Percentiles rank a stretch among this genome's conserved stretches.
Conservation (phyloP, 2,797 vertebrate species). For the Parotocinclus haroldoi region DNA sequence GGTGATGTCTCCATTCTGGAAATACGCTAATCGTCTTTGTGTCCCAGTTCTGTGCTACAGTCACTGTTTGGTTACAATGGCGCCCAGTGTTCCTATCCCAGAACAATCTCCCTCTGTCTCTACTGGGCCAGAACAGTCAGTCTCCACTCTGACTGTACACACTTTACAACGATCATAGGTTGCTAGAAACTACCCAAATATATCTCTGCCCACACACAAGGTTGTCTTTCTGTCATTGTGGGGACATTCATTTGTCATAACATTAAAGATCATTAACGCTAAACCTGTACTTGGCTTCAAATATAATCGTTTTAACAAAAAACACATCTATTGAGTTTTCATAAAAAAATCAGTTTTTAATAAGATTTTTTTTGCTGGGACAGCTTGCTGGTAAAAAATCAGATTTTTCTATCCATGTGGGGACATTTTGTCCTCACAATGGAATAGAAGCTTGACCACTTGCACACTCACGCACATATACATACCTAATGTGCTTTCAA, state of each 20-base stretch:
- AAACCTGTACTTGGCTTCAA: no score
- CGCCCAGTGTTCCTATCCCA: slow-evolving; percentile 72
- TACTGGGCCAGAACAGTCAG: slow-evolving; percentile 61
- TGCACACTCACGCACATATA: no score
- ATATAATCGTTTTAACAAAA: no score
- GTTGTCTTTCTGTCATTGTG: no score
- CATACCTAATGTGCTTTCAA: no score
- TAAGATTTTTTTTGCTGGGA: not conserved
- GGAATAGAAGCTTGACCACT: no score
- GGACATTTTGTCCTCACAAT: no score
- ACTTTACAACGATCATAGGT: slow-evolving; percentile 16
- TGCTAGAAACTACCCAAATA: slow-evolving; percentile 1
- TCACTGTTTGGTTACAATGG: slow-evolving; percentile 73
- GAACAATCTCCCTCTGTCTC: slow-evolving; percentile 74
- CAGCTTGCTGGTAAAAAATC: no score
- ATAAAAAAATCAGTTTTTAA: not conserved
- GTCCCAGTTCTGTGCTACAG: slow-evolving; percentile 56
- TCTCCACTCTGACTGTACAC: slow-evolving; percentile 44
- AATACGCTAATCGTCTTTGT: slow-evolving; percentile 83
- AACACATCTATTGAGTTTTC: no score
- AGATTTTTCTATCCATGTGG: no score
- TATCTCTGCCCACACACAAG: not conserved
- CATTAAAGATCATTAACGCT: no score
- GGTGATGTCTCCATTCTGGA: slow-evolving; percentile 67
- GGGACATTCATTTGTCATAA: no score